These are phyloP conservation scores for Paradisaea rubra DNA, from an alignment of 2,113 vertebrate species.

Conservation along the genomic window DNA sequence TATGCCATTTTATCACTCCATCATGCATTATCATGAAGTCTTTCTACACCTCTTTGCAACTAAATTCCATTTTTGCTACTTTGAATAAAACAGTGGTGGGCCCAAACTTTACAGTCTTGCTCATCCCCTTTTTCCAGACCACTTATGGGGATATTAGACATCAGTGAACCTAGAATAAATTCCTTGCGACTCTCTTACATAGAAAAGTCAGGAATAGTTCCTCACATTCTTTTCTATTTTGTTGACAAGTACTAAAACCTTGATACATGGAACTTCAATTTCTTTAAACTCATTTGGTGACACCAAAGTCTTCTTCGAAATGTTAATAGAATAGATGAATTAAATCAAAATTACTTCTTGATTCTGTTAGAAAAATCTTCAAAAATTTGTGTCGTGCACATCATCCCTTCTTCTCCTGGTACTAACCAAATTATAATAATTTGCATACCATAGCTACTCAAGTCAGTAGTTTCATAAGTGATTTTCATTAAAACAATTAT, in stretches of 20 bases:
- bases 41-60: not conserved
- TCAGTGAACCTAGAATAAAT: not conserved
- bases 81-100: not conserved
- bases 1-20: not conserved
- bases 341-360: not conserved
- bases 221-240: not conserved
- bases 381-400: accelerated
- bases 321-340: not conserved
- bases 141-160: not conserved
- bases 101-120: not conserved
- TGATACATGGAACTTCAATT: not conserved
- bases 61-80: not conserved
- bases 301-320: not conserved
- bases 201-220: not conserved
- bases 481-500: not conserved
- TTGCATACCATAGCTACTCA: not conserved
- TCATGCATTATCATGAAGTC: not conserved
- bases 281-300: not conserved
- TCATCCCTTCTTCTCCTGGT: not conserved
- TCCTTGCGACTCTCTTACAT: not conserved
- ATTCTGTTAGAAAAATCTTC: not conserved
- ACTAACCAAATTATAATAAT: not conserved
- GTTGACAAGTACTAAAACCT: not conserved
- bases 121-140: not conserved
- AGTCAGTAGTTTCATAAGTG: not conserved